These are phyloP conservation scores for Acanthis flammea DNA, from an alignment of 2,797 vertebrate genomes.

Conservation along the genomic window DNA sequence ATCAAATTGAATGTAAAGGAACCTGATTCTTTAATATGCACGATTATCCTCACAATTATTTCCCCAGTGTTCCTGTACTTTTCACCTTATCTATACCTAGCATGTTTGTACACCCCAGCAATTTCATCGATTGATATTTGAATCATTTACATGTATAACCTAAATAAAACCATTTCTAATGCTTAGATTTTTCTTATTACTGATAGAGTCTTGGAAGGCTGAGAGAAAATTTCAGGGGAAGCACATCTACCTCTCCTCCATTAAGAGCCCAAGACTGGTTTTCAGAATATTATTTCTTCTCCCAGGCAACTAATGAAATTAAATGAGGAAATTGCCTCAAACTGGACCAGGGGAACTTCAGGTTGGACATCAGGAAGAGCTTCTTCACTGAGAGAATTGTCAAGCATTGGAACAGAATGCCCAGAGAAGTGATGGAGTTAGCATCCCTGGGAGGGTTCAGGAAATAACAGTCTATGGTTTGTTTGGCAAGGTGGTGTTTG, in stretches of 20 bases:
- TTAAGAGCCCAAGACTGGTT: not conserved
- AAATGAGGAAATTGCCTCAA: not conserved
- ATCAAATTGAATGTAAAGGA: constrained; percentile 8
- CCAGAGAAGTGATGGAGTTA: not conserved
- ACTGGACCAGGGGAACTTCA: not conserved
- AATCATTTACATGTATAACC: not conserved
- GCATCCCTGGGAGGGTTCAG: not conserved
- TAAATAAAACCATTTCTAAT: not conserved
- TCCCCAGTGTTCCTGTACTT: not conserved
- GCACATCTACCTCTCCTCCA: not conserved
- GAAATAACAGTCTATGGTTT: not conserved
- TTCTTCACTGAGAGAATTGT: not conserved
- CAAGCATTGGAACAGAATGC: not conserved
- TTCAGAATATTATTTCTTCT: not conserved
- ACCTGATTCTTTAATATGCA: constrained; percentile 1
- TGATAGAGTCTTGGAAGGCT: not conserved
- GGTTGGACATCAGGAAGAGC: not conserved
- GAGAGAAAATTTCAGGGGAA: not conserved
- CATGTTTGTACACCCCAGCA: not conserved
- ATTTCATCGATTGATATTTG: not conserved
- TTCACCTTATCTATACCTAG: not conserved
- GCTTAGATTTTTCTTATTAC: not conserved
- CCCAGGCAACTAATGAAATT: not conserved
- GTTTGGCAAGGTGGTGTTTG: not conserved
- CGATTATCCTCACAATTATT: constrained; percentile 25